A percentile compares a stretch with the other conserved stretches of the same genome.
phyloP scores from a whole-genome alignment of 2,797 vertebrate species.

The Rhinophrynus dorsalis region DNA sequence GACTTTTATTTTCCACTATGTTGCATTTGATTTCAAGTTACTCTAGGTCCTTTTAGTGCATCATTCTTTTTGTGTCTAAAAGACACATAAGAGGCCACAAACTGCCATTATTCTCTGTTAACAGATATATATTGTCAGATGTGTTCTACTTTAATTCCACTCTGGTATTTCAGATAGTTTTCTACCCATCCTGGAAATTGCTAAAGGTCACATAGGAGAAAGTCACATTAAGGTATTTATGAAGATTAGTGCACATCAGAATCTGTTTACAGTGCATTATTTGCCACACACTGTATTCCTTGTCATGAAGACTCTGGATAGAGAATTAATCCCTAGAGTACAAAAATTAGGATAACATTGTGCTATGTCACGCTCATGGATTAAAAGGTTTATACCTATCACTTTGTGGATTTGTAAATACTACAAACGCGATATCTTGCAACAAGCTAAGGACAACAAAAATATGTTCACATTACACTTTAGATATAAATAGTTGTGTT shows the following conservation, averaged over 20 bases:
- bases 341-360: slow-evolving; percentile 71
- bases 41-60: no score
- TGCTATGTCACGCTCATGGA: slow-evolving; percentile 75
- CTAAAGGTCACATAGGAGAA: slow-evolving; percentile 64
- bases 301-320: slow-evolving; percentile 62
- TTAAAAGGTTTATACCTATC: slow-evolving; percentile 67
- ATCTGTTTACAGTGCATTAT: slow-evolving; percentile 63
- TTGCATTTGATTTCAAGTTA: no score
- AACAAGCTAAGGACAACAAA: slow-evolving; percentile 1
- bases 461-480: slow-evolving; percentile 12
- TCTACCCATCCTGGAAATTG: slow-evolving; percentile 52
- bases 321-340: slow-evolving; percentile 66
- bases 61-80: no score
- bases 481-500: background rate
- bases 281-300: slow-evolving; percentile 64
- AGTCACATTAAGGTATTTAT: slow-evolving; percentile 64
- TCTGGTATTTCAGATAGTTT: slow-evolving; percentile 18
- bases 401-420: slow-evolving; percentile 21
- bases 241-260: slow-evolving; percentile 66
- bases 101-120: background rate
- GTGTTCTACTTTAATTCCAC: background rate
- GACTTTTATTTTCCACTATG: no score
- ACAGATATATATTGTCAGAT: slow-evolving; percentile 3
- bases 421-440: slow-evolving; percentile 22
- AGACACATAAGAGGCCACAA: background rate